Evolutionary conservation across 2,113 vertebrate genomes (phyloP).

Genomic region (Cebus imitator): DNA sequence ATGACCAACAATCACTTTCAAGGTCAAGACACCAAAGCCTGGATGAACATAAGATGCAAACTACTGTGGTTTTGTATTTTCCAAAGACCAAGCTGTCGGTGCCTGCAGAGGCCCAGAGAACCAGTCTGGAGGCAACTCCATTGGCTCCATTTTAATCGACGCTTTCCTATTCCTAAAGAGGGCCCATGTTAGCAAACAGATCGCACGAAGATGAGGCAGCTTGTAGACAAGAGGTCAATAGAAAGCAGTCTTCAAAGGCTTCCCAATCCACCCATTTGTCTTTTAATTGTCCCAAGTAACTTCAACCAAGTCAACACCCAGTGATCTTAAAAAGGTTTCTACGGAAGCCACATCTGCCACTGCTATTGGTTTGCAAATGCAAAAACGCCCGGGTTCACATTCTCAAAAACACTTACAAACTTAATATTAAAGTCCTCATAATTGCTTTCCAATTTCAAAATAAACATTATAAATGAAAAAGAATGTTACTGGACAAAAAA

Average conservation of each 20-base stretch:
- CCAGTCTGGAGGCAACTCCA: not conserved
- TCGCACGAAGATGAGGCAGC: not conserved
- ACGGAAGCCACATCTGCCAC: not conserved
- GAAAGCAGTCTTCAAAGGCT: not conserved
- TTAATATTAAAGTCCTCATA: not conserved
- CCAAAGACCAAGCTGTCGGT: not conserved
- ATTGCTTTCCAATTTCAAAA: constrained; percentile 13
- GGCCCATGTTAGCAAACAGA: not conserved
- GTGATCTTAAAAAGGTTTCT: not conserved
- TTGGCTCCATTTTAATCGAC: not conserved
- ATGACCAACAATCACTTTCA: not conserved
- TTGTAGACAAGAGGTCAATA: not conserved
- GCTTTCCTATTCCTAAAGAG: not conserved
- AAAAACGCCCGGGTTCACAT: not conserved
- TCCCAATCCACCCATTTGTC: not conserved
- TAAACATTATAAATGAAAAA: constrained; percentile 4
- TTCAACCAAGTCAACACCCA: not conserved
- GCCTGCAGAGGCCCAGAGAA: not conserved
- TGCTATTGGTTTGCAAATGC: not conserved
- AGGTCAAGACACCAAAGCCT: not conserved
- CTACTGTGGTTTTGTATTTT: not conserved
- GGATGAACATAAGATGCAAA: not conserved
- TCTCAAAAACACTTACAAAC: not conserved
- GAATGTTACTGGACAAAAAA: not conserved
- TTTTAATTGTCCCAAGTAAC: not conserved